phyloP scores from a whole-genome alignment of 1,140 invertebrate species.

The Nylanderia fulva region DNA sequence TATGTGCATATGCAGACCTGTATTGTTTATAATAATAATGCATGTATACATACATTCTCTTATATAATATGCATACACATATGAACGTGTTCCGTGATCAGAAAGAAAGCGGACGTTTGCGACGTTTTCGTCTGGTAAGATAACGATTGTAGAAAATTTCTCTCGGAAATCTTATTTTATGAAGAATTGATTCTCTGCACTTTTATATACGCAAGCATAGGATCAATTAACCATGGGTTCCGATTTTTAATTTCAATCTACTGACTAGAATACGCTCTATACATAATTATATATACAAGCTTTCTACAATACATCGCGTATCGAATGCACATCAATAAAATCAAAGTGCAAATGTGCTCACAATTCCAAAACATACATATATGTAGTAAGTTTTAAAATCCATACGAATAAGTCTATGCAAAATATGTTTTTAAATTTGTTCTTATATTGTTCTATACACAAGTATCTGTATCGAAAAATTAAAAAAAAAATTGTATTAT shows the following conservation, averaged over 20 bases:
- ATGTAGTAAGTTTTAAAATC: conserved; percentile 33
- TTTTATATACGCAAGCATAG: conserved; percentile 71
- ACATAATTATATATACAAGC: conserved; percentile 30
- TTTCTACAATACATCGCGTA: conserved; percentile 32
- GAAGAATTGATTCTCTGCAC: conserved; percentile 70
- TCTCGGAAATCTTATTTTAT: conserved; percentile 53
- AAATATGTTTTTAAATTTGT: conserved; percentile 60
- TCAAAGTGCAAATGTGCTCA: conserved; percentile 54
- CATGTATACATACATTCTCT: conserved; percentile 45
- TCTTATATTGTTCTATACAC: conserved; percentile 45
- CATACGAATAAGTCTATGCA: conserved; percentile 35
- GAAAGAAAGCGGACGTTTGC: conserved; percentile 59
- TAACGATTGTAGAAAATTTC: conserved; percentile 49
- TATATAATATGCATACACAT: conserved; percentile 56
- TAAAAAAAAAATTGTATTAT: conserved; percentile 22
- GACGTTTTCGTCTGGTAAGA: conserved; percentile 58
- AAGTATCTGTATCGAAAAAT: conserved; percentile 53
- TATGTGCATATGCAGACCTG: conserved; percentile 50
- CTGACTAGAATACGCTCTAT: conserved; percentile 60
- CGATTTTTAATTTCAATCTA: conserved; percentile 68
- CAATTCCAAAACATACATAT: conserved; percentile 57
- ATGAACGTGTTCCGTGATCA: conserved; percentile 57
- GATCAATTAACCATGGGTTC: conserved; percentile 44
- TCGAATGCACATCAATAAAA: conserved; percentile 20
- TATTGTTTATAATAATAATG: conserved; percentile 52